A percentile compares a stretch with the other conserved stretches of the same genome.
phyloP scores from a whole-genome alignment of 2,797 vertebrate genomes.

The Dendrocincla tyrannina region DNA sequence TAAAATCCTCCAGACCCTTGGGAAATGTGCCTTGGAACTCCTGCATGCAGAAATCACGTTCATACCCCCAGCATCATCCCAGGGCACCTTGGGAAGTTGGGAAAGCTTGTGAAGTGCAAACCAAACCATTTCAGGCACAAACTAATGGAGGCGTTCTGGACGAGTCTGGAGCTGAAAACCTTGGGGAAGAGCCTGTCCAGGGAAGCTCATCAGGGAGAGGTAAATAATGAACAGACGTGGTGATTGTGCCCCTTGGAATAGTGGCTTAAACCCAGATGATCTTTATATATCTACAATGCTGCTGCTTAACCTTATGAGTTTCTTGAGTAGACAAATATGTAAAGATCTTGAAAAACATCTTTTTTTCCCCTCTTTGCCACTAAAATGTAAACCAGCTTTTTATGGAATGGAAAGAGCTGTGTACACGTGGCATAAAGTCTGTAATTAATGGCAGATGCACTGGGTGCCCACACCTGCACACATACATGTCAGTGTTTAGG shows the following conservation, averaged over 20 bases:
- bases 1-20: constrained; percentile 67
- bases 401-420: background rate
- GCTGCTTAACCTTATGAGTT: background rate
- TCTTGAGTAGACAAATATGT: background rate
- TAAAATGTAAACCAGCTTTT: background rate
- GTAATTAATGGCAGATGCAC: background rate
- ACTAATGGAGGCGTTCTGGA: constrained; percentile 74
- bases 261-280: background rate
- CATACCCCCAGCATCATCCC: constrained; percentile 68
- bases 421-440: background rate
- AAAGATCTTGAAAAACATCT: background rate
- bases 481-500: background rate
- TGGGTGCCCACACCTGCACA: background rate
- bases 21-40: background rate
- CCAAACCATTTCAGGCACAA: constrained; percentile 52
- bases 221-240: constrained; percentile 13
- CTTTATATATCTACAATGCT: background rate
- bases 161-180: constrained; percentile 40
- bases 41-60: constrained; percentile 7
- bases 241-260: background rate
- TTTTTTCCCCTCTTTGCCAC: background rate
- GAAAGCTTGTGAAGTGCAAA: constrained; percentile 53
- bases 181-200: background rate
- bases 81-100: constrained; percentile 70
- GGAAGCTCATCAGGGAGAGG: constrained; percentile 33